Evolutionary conservation across 2,888 invertebrate species (phyloP).

Genomic region (Torymus auratus): DNA sequence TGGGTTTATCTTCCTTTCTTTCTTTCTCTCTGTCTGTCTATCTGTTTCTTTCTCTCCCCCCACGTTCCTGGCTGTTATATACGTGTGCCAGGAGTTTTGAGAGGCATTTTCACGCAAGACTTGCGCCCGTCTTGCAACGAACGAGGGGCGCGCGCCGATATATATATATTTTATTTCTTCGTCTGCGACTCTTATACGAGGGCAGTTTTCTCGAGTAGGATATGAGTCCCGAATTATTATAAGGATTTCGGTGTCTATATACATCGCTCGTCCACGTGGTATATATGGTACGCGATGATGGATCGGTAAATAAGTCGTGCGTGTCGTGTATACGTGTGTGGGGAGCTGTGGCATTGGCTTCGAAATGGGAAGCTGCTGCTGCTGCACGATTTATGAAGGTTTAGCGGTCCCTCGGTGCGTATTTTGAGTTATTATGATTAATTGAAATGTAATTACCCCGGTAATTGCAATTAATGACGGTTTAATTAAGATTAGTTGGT

Average conservation of each 20-base stretch:
- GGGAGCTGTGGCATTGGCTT: not conserved
- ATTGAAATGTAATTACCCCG: no score
- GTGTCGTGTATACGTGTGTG: not conserved
- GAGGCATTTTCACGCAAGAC: constrained; percentile 45
- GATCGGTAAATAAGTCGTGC: constrained; percentile 37
- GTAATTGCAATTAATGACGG: no score
- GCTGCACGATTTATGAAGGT: no score
- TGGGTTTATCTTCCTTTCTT: not conserved
- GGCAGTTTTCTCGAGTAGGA: not conserved
- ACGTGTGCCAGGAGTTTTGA: constrained; percentile 2
- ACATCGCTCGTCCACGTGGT: no score
- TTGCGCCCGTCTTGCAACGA: not conserved
- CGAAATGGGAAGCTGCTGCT: not conserved
- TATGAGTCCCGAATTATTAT: constrained; percentile 34
- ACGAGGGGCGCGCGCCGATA: not conserved
- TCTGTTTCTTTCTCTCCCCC: not conserved
- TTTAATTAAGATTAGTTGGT: no score
- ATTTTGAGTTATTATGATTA: no score
- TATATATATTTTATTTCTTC: no score
- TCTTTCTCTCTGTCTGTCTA: not conserved
- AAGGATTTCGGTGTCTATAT: constrained; percentile 10
- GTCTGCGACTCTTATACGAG: not conserved
- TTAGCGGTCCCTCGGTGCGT: no score
- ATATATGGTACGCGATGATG: not conserved
- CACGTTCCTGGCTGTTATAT: no score